phyloP scores from a whole-genome alignment of 2,888 invertebrate species.

The Lepidochrysops patricia region DNA sequence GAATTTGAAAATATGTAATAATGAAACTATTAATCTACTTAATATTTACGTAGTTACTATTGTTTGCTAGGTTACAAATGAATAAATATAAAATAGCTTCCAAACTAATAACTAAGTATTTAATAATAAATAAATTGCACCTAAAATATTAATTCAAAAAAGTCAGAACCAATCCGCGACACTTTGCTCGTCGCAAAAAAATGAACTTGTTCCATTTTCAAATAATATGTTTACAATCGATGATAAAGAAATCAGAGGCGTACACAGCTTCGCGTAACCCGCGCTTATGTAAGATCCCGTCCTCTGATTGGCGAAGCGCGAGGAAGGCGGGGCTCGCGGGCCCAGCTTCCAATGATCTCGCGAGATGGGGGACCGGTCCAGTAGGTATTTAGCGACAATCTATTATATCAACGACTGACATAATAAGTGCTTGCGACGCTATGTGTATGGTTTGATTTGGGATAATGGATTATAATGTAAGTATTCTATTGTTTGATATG shows the following conservation, averaged over 20 bases:
- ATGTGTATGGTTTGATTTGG: not conserved
- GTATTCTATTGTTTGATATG: not conserved
- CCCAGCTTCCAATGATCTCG: constrained; percentile 52
- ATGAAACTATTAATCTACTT: too few species aligned
- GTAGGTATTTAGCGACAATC: constrained; percentile 17
- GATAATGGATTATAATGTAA: not conserved
- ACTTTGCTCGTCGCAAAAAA: too few species aligned
- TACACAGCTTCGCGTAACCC: constrained; percentile 14
- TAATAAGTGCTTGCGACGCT: not conserved
- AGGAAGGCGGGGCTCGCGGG: constrained; percentile 33
- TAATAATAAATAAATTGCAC: too few species aligned
- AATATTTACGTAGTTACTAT: too few species aligned
- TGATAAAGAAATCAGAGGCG: constrained; percentile 10
- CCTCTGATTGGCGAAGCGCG: constrained; percentile 41
- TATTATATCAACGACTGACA: constrained; percentile 4
- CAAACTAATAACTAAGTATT: too few species aligned
- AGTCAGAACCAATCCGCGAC: too few species aligned
- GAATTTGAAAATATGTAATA: too few species aligned
- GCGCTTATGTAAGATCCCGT: constrained; percentile 27
- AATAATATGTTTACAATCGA: not conserved
- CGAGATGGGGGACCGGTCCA: constrained; percentile 27
- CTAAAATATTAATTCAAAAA: too few species aligned
- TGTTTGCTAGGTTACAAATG: too few species aligned
- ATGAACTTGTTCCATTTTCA: not conserved
- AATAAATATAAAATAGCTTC: too few species aligned